A percentile compares a stretch with the other conserved stretches of the same genome.
phyloP scores from a whole-genome alignment of 2,113 vertebrate genomes.

The Ictidomys tridecemlineatus region DNA sequence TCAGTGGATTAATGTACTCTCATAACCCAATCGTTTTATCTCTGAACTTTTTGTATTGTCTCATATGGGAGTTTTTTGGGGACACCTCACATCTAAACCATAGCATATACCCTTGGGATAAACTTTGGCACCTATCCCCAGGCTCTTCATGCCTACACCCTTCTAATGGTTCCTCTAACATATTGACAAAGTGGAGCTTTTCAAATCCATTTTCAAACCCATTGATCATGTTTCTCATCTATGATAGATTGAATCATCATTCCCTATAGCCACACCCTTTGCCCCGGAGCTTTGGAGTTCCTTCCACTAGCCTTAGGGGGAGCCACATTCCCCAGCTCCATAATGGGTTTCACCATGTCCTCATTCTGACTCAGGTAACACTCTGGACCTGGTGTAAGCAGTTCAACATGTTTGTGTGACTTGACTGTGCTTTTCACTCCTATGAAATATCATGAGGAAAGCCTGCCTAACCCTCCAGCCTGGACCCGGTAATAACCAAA shows the following conservation, averaged over 20 bases:
- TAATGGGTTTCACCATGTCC: neutral
- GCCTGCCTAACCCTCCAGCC: neutral
- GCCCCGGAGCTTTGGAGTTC: too few relatives aligned
- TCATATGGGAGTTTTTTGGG: too few relatives aligned
- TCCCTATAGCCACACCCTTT: neutral
- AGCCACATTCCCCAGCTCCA: neutral
- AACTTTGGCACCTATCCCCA: neutral
- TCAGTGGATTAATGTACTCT: too few relatives aligned
- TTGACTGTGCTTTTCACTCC: neutral
- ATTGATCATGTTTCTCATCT: neutral
- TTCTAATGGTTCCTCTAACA: neutral
- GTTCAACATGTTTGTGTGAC: neutral
- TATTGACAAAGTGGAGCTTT: neutral
- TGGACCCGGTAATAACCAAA: neutral
- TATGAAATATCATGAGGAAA: neutral
- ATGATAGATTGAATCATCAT: neutral
- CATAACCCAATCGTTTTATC: too few relatives aligned
- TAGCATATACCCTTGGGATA: neutral
- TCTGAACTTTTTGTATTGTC: too few relatives aligned
- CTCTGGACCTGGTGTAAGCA: neutral
- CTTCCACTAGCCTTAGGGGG: neutral
- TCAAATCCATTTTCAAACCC: neutral
- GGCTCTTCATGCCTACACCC: too few relatives aligned
- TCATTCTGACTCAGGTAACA: neutral
- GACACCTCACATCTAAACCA: too few relatives aligned